These are phyloP conservation scores for Mormyrops attenuatus DNA, from an alignment of 2,797 vertebrate species.

Conservation along the genomic window DNA sequence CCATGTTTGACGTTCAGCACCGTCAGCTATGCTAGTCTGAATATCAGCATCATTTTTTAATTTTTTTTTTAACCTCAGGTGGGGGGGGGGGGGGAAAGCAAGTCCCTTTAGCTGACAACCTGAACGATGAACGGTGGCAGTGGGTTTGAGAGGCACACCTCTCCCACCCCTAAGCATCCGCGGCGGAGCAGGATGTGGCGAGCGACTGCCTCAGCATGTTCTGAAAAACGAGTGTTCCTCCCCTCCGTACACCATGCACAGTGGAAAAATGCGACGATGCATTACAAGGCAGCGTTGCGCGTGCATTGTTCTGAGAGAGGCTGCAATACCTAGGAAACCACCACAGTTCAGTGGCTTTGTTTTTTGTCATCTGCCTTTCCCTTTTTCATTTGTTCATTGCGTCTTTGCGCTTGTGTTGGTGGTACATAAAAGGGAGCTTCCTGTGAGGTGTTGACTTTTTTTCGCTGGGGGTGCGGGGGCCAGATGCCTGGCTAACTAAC, in stretches of 20 bases:
- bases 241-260: neutral
- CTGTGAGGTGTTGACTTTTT: neutral
- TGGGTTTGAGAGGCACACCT: neutral
- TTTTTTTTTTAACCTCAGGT: neutral
- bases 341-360: neutral
- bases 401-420: neutral
- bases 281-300: neutral
- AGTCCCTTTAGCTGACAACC: neutral
- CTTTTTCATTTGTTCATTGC: neutral
- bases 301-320: slow-evolving; percentile 30
- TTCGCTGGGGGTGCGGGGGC: neutral
- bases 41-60: neutral
- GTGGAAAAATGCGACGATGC: neutral
- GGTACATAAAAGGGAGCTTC: neutral
- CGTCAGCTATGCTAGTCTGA: neutral
- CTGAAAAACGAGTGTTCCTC: neutral
- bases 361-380: neutral
- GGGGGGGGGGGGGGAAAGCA: neutral
- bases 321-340: slow-evolving; percentile 30
- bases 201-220: slow-evolving; percentile 26
- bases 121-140: neutral
- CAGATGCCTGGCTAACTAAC: neutral
- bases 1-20: neutral
- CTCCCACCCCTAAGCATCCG: neutral
- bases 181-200: slow-evolving; percentile 56